phyloP scores from a whole-genome alignment of 2,888 invertebrate species.

The Trichogramma evanescens region DNA sequence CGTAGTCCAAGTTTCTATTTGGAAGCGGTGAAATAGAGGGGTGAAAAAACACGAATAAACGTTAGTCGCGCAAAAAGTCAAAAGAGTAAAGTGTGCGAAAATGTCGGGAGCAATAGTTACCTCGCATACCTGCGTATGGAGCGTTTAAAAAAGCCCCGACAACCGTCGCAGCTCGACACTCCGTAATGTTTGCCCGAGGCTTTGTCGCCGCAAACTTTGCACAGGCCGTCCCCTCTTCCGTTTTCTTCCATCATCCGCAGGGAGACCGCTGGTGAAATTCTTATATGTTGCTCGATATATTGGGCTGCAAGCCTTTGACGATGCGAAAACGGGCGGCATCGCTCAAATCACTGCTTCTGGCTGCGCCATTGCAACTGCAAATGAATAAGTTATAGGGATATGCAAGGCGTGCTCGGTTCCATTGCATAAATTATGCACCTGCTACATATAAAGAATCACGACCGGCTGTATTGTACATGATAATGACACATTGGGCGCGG shows the following conservation, averaged over 20 bases:
- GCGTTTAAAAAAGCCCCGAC: conserved; percentile 89
- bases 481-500: no score
- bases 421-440: no score
- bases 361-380: no score
- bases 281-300: background rate
- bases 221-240: conserved; percentile 53
- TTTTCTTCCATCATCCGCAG: conserved; percentile 42
- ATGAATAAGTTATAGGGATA: no score
- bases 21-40: no score
- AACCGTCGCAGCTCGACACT: conserved; percentile 81
- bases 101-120: conserved; percentile 45
- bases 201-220: conserved; percentile 84
- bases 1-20: conserved; percentile 75
- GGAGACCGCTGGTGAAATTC: background rate
- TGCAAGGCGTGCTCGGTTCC: no score
- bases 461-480: no score
- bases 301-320: background rate
- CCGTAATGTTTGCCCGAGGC: conserved; percentile 85
- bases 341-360: no score
- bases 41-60: background rate
- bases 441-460: no score
- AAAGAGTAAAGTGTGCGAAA: background rate
- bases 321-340: background rate
- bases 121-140: conserved; percentile 67
- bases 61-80: conserved; percentile 3